These are phyloP conservation scores for Diachrysia chrysitis DNA, from an alignment of 2,888 invertebrate genomes.

Conservation along the genomic window DNA sequence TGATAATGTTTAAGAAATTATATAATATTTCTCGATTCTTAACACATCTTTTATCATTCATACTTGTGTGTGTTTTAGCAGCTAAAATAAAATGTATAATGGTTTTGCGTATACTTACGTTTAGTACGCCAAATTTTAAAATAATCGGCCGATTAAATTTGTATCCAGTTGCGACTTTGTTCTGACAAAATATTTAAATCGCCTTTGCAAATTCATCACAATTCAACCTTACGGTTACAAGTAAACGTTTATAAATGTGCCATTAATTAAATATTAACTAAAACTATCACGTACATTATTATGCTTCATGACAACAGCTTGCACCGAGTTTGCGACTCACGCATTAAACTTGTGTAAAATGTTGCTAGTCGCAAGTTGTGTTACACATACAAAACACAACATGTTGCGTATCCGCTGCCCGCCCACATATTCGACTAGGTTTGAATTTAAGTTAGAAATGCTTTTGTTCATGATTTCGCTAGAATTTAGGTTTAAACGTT, in stretches of 20 bases:
- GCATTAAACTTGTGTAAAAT: slow-evolving; percentile 50
- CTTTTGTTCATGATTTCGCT: slow-evolving; percentile 7
- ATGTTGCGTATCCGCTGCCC: slow-evolving; percentile 37
- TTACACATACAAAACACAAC: slow-evolving; percentile 24
- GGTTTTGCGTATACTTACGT: too few species aligned
- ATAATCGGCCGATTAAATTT: too few species aligned
- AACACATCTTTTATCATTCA: too few species aligned
- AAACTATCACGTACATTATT: slow-evolving; percentile 45
- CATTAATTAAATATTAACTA: slow-evolving; percentile 27
- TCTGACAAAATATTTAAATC: neutral
- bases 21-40: too few species aligned
- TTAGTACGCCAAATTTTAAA: too few species aligned
- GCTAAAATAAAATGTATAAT: too few species aligned
- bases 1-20: neutral
- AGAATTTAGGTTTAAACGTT: neutral
- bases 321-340: slow-evolving; percentile 34
- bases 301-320: slow-evolving; percentile 44
- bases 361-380: slow-evolving; percentile 50
- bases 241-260: too few species aligned
- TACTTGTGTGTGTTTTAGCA: too few species aligned
- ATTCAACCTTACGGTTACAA: too few species aligned
- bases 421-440: slow-evolving; percentile 7
- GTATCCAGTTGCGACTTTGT: too few species aligned
- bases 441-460: slow-evolving; percentile 21
- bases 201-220: neutral